Evolutionary conservation across 2,797 vertebrate genomes (phyloP), one percentile per base, ranked within the genome.

Genomic region (Atherinosoma microstoma): DNA sequence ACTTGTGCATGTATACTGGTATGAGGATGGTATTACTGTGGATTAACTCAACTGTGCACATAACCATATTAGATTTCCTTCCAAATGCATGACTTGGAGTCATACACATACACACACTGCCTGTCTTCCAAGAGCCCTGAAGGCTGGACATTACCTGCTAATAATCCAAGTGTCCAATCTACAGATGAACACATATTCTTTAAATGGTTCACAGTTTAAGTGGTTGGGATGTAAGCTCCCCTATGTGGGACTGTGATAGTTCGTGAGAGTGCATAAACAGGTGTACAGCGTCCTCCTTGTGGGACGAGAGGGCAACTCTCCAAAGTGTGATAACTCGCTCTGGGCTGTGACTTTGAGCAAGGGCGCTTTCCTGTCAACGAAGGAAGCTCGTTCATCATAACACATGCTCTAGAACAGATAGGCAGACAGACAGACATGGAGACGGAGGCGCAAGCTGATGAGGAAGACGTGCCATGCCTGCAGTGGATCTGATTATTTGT

Each of bases 321-420:
- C n/a, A 6, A 75, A 35, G 82, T 76, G 79, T 47, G 66, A 84
- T 83, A 71, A 78, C 76, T 75, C n/a, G 73, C 84, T 82, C 57
- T 61, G 47, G 76, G 85, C 84, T 66, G 75, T 71, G 83, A 82
- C 86, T 87, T 85, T 87, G 84, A 83, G 61, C 78, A 84, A 86
- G 82, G 79, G 60, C 72, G 3, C 65, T 63, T 67, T 75, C 66
- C 74, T 78, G n/a, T 58, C 63, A 35, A 6, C 7, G 60, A 73
- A 71, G 51, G 70, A 80, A 68, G 58, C 78, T 76, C 78, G 61
- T 84, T 84, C 76, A 78, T 91, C 73, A 69, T 64, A 27, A 75
- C 40, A 64, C 56, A 60, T 36, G 73, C 42, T 51, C 38, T 35
- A 35, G 16, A 67, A 30, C 34, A 69, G 67, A 13, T 49, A 38